Evolutionary conservation across 2,888 invertebrate species (phyloP), one percentile per base, ranked within the genome.

Genomic region (Eledona agricola): DNA sequence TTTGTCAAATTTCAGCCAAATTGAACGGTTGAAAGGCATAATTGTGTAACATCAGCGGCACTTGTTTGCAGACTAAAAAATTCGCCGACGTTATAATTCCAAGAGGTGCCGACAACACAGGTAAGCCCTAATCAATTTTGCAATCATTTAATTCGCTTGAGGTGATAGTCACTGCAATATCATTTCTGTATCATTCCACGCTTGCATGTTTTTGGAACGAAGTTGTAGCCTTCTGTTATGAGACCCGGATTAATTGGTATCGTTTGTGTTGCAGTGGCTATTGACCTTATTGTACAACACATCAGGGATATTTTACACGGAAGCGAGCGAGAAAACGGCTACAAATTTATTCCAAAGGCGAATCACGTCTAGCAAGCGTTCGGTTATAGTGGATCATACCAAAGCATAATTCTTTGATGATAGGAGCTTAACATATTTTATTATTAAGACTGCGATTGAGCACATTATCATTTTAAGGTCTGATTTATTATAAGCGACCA

Each of bases 11-110:
- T n/a, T n/a, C n/a, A n/a, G n/a, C n/a, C n/a, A n/a, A n/a, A n/a
- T n/a, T n/a, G n/a, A n/a, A n/a, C n/a, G n/a, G n/a, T n/a, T n/a
- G n/a, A n/a, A n/a, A n/a, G n/a, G n/a, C n/a, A n/a, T n/a, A n/a
- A n/a, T n/a, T n/a, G n/a, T n/a, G n/a, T n/a, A 19, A 19, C 20
- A 19, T n/a, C 20, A 19, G n/a, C 4, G 4, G 20, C 20, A 32
- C 62, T 67, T 59, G 64, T 72, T 84, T 86, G 37, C 83, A 96
- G 91, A 99, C 99, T 1, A 99, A 99, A 79, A 98, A 99, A 77
- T 98, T 97, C 80, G 98, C 98, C 45, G 99, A 99, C 80, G 96
- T 99, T 38, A 98, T 99, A 70, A 98, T 99, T 75, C 99, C 99
- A 0, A 82, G 98, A 63, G 99, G 98, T 55, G 97, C 97, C 12